Evolutionary conservation across 1,140 invertebrate species (phyloP).

Genomic region (Maniola jurtina): DNA sequence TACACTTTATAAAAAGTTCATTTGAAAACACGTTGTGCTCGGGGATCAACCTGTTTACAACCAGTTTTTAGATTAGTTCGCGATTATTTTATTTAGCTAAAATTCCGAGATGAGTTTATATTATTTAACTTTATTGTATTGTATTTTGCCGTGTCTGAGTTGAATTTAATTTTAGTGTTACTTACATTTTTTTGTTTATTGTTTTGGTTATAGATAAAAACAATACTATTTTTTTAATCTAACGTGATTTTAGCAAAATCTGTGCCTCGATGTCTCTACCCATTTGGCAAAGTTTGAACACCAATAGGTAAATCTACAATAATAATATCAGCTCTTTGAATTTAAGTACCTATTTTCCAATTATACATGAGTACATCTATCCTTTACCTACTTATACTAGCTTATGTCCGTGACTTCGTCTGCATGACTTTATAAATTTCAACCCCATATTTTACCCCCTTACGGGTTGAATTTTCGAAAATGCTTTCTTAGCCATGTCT

Average conservation of each 20-base stretch:
- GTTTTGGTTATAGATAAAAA: too few species aligned
- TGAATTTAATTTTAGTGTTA: background rate
- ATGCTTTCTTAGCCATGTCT: too few species aligned
- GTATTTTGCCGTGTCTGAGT: background rate
- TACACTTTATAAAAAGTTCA: conserved; percentile 6
- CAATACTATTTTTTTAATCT: background rate
- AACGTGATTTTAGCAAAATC: background rate
- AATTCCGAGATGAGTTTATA: background rate
- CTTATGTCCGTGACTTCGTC: too few species aligned
- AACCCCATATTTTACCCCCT: too few species aligned
- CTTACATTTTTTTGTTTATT: background rate
- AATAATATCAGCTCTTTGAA: too few species aligned
- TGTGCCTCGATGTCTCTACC: background rate
- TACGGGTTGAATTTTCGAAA: too few species aligned
- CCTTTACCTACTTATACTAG: too few species aligned
- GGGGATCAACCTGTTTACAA: conserved; percentile 16
- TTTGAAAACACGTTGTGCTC: conserved; percentile 2
- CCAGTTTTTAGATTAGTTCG: conserved; percentile 13
- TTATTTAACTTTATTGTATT: background rate
- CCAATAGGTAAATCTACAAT: background rate
- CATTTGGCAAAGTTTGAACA: background rate
- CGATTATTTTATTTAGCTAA: background rate
- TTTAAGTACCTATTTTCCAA: too few species aligned
- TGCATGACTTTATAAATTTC: too few species aligned
- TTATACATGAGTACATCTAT: too few species aligned